Base-by-base conservation (phyloP, 2,797 vertebrate genomes). In the Fundulus diaphanus region DNA sequence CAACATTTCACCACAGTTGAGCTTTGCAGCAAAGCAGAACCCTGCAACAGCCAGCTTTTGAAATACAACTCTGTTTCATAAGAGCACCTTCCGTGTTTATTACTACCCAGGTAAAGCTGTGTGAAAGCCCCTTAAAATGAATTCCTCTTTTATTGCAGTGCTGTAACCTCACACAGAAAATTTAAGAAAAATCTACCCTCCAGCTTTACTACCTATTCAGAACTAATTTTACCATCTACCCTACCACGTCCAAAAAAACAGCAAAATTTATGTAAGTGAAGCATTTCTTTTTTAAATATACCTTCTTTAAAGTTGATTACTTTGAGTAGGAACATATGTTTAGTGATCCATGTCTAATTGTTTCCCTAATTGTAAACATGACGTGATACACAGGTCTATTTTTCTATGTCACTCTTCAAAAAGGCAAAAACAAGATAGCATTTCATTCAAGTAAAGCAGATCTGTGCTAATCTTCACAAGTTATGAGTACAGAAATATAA, bases 1-100 rank as follows among this genome's bases (percentile, higher is more conserved):
- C 77, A 49, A 61, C 15, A 75, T 86, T 82, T 88, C 83, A 82
- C 87, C 84, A 86, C 70, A 68, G 52, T 15, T 46, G 12, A 61
- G 76, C 33, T 49, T 49, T 49, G 65, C 66, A 24, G 29, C 57
- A 63, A 70, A 44, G 3, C 67, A 73, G 37, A 75, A 57, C 68
- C 68, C 66, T 72, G 78, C 63, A 71, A 59, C 71, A 63, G 15
- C 18, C 31, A 65, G 4, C 22, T 22, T 42, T 65, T 42, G 42
- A 63, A 22, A 12, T 20, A 37, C 61, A 37, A 13, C 22, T 22
- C 5, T 63, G 37, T 37, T 22, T 40, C n/a, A 24, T 40, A 33
- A 24, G 40, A 40, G 22, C 22, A 65, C 22, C 35, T 24, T 40
- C 35, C 22, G 13, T 65, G 11, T 24, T 40, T n/a, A 40, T 24